These are phyloP conservation scores for Mythimna albipuncta DNA, from an alignment of 2,888 invertebrate species.

Conservation along the genomic window DNA sequence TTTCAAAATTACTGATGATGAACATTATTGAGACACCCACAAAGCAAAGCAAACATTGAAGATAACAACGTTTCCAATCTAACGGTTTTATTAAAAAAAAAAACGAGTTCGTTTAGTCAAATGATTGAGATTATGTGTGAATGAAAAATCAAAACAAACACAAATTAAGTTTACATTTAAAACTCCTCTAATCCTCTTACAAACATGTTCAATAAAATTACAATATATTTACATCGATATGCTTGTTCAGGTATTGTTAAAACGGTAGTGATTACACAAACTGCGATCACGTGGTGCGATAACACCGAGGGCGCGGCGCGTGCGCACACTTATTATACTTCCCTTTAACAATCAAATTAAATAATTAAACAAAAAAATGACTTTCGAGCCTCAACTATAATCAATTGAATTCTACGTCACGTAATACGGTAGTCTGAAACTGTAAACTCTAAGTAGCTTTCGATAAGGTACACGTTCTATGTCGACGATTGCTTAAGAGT, in stretches of 20 bases:
- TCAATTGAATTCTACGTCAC: slow-evolving; percentile 35
- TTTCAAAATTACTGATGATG: background rate
- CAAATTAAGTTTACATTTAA: background rate
- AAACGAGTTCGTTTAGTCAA: background rate
- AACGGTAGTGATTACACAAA: slow-evolving; percentile 49
- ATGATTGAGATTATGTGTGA: background rate
- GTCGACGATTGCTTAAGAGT: background rate
- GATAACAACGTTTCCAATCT: background rate
- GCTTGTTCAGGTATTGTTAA: slow-evolving; percentile 42
- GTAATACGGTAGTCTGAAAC: slow-evolving; percentile 22
- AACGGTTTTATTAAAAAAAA: background rate
- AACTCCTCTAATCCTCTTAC: background rate
- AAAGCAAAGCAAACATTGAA: background rate
- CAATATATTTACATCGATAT: slow-evolving; percentile 43
- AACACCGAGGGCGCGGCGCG: slow-evolving; percentile 46
- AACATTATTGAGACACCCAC: background rate
- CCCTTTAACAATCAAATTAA: slow-evolving; percentile 55
- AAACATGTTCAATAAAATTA: slow-evolving; percentile 19
- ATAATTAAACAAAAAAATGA: slow-evolving; percentile 49
- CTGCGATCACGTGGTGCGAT: slow-evolving; percentile 61
- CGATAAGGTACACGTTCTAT: slow-evolving; percentile 19
- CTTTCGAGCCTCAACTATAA: slow-evolving; percentile 43
- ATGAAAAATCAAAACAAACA: no score
- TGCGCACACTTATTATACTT: slow-evolving; percentile 41
- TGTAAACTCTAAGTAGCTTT: slow-evolving; percentile 30